These are phyloP conservation scores for Thalassoma bifasciatum DNA, from an alignment of 2,113 vertebrate genomes.

Conservation along the genomic window DNA sequence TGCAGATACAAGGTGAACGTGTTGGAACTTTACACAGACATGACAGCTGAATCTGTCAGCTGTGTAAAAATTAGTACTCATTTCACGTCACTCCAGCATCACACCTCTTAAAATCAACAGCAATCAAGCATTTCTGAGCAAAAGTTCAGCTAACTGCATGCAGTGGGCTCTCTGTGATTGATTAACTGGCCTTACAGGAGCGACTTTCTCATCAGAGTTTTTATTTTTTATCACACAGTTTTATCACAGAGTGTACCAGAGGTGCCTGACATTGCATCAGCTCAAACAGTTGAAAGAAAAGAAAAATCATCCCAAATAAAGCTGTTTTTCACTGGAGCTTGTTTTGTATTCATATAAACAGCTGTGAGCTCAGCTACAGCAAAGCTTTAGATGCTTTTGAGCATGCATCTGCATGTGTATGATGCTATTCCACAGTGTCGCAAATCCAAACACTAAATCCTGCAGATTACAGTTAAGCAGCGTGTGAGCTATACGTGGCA, in stretches of 20 bases:
- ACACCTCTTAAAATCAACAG: conserved; percentile 51
- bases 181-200: conserved; percentile 62
- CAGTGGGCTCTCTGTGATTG: conserved; percentile 61
- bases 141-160: conserved; percentile 45
- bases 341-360: conserved; percentile 54
- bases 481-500: conserved; percentile 27
- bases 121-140: conserved; percentile 58
- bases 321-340: conserved; percentile 37
- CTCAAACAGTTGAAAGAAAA: conserved; percentile 53
- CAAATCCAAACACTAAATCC: conserved; percentile 61
- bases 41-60: conserved; percentile 13
- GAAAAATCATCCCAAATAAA: conserved; percentile 57
- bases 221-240: conserved; percentile 68
- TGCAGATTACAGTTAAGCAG: conserved; percentile 54
- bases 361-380: conserved; percentile 26
- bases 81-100: conserved; percentile 43
- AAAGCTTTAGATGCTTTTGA: conserved; percentile 40
- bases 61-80: conserved; percentile 38
- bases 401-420: conserved; percentile 59
- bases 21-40: conserved; percentile 34
- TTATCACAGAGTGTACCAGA: conserved; percentile 47
- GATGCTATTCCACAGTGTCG: conserved; percentile 39
- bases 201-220: conserved; percentile 70
- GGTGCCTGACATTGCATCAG: conserved; percentile 61
- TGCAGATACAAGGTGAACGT: conserved; percentile 53